Evolutionary conservation across 30 jellyfish, hydroid and myxozoan species (phyloP), one percentile per base, ranked within the genome.

Genomic region (Turritopsis rubra): DNA sequence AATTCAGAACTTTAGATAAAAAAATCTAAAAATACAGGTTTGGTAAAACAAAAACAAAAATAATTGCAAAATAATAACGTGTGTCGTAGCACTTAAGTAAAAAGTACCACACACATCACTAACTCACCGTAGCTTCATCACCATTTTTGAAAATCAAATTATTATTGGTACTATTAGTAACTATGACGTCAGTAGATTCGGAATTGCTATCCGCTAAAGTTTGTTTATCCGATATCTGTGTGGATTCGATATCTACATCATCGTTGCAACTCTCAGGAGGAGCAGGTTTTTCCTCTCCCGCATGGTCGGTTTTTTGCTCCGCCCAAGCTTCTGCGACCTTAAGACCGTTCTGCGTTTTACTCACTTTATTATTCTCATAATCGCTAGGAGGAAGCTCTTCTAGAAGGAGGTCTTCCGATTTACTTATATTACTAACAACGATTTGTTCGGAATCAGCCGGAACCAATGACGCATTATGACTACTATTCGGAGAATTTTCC

Each of bases 101-200:
- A 41, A 41, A 41, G 60, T 41, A 41, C 60, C 13, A 5, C 60
- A 41, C 60, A 41, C 60, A 41, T 3, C 60, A 41, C 16, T 23
- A 68, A 68, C 77, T 68, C 77, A 68, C 77, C 77, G 28, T 27
- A 68, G 77, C 30, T 23, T 23, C 28, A n/a, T 68, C 77, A 68
- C 77, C 77, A 68, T 68, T 68, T 68, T 23, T 27, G 9, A 68
- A 68, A 68, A 68, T 27, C 31, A 68, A 23, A 68, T 68, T 68
- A 19, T 68, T 68, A 68, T 68, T 68, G 30, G 31, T 7, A 68
- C 30, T 68, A 68, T 17, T 68, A 41, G 60, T 41, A 13, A 41
- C 60, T 41, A 41, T 3, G 60, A 3, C 60, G 60, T 41, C 13
- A 41, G 60, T 41, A n/a, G n/a, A n/a, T 13, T 41, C 60, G 60